Percentiles rank a stretch among this genome's conserved stretches.
Evolutionary conservation across 2,797 vertebrate genomes (phyloP).

Genomic region (Anolis apletophallus): DNA sequence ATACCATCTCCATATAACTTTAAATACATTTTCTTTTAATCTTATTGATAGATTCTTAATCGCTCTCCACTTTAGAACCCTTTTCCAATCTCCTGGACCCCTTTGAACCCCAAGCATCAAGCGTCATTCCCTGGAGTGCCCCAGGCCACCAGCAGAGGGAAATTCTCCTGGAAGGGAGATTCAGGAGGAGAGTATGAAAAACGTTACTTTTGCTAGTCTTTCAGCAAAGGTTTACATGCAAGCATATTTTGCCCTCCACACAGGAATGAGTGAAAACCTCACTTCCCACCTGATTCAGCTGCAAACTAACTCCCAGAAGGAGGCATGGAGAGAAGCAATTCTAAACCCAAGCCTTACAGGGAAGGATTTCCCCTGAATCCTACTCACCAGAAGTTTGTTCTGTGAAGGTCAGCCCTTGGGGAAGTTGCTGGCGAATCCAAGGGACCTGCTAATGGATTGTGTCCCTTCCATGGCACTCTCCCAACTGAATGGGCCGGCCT

Average conservation of each 20-base stretch:
- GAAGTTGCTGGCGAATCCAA: conserved; percentile 2
- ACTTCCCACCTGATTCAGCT: too few species aligned
- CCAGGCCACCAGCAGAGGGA: neutral
- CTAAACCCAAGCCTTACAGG: neutral
- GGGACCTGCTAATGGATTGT: neutral
- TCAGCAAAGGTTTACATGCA: too few species aligned
- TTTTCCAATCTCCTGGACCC: too few species aligned
- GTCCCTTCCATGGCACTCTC: neutral
- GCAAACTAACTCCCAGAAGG: neutral
- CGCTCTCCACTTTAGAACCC: too few species aligned
- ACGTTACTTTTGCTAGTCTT: too few species aligned
- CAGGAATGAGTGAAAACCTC: too few species aligned
- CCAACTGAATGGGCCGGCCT: neutral
- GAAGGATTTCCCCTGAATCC: neutral
- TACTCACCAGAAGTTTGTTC: neutral
- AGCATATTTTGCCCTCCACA: too few species aligned
- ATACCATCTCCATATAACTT: too few species aligned
- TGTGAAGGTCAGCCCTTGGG: neutral
- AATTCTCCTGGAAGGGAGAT: neutral
- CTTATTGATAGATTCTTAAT: too few species aligned
- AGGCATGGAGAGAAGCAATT: neutral
- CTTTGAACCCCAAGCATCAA: neutral
- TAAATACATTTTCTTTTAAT: too few species aligned
- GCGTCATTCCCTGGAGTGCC: neutral
- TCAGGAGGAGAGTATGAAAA: neutral